Percentiles rank a stretch among this genome's conserved stretches.
Conservation (phyloP, 2,797 vertebrate genomes). For the Coluber constrictor region DNA sequence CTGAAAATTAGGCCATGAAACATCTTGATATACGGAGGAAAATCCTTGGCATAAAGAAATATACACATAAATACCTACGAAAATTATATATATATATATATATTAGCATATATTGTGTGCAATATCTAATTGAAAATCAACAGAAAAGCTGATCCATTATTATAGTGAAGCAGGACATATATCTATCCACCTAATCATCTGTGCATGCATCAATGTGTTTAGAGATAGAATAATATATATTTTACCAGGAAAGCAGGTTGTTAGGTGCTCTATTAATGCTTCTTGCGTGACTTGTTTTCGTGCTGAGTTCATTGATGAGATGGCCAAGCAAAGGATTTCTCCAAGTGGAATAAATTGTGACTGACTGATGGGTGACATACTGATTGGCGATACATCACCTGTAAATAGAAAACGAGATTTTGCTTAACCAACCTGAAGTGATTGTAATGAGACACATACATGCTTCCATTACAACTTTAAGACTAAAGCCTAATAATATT, state of each 20-base stretch:
- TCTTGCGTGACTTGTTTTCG: conserved; percentile 97
- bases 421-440: conserved; percentile 34
- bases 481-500: conserved; percentile 1
- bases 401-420: conserved; percentile 58
- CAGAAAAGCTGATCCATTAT: not conserved
- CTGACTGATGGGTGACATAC: conserved; percentile 99
- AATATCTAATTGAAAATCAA: not conserved
- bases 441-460: not conserved
- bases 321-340: conserved; percentile 97
- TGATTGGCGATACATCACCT: conserved; percentile 99
- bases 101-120: too few relatives aligned
- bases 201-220: not conserved
- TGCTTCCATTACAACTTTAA: not conserved
- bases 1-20: too few relatives aligned
- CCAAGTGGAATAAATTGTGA: conserved; percentile 98
- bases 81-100: too few relatives aligned
- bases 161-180: not conserved
- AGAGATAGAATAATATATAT: not conserved
- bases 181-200: not conserved
- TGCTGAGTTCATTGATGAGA: conserved; percentile 96
- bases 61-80: too few relatives aligned
- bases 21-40: too few relatives aligned
- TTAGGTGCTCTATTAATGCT: conserved; percentile 94
- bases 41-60: too few relatives aligned
- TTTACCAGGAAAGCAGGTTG: conserved; percentile 97